Conservation (phyloP, 1,140 invertebrate genomes). For the Megalonaias nervosa region DNA sequence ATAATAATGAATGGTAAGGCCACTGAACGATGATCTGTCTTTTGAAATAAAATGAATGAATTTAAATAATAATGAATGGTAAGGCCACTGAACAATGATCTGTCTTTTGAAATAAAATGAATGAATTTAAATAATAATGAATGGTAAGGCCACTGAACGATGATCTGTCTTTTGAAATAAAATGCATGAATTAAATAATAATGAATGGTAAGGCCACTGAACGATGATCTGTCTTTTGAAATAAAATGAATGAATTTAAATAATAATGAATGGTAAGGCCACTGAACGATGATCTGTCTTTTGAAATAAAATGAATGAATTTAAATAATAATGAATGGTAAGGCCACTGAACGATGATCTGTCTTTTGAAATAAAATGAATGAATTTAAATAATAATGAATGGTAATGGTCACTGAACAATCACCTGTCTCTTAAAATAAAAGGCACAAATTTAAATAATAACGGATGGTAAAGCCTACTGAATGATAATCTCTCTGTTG, state of each 20-base stretch:
- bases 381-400: not conserved
- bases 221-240: not conserved
- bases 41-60: not conserved
- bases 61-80: not conserved
- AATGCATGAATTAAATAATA: not conserved
- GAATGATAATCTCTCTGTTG: not conserved
- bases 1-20: not conserved
- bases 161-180: not conserved
- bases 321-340: constrained; percentile 1
- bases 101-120: not conserved
- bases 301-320: not conserved
- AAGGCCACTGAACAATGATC: constrained; percentile 6
- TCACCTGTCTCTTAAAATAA: not conserved
- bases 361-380: not conserved
- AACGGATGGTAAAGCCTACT: not conserved
- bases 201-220: constrained; percentile 13
- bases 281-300: not conserved
- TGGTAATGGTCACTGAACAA: constrained; percentile 13
- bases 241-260: not conserved
- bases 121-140: too few species aligned
- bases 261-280: constrained; percentile 10
- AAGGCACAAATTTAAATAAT: not conserved
- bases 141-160: constrained; percentile 5
- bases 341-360: constrained; percentile 7
- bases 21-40: not conserved